Evolutionary conservation across 2,888 invertebrate genomes (phyloP).

Genomic region (Gymnocheta viridis): DNA sequence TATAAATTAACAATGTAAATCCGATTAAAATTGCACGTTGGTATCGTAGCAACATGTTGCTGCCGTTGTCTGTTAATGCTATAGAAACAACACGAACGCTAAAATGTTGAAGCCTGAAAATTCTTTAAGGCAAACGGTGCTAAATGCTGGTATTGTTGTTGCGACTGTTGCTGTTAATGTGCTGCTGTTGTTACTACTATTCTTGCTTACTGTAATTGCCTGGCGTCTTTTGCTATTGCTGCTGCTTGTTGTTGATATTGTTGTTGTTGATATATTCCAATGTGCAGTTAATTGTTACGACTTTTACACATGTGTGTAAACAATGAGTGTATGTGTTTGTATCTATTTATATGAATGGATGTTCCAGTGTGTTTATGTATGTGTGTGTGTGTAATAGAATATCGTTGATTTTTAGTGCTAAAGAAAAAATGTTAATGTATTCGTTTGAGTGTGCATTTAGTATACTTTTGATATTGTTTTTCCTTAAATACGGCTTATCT

Average conservation of each 20-base stretch:
- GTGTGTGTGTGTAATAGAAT: slow-evolving; percentile 3
- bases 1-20: slow-evolving; percentile 77
- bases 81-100: slow-evolving; percentile 50
- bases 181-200: not conserved
- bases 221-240: too few species aligned
- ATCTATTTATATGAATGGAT: too few species aligned
- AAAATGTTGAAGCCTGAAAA: slow-evolving; percentile 62
- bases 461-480: slow-evolving; percentile 57
- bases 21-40: slow-evolving; percentile 76
- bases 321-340: not conserved
- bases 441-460: slow-evolving; percentile 30
- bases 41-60: slow-evolving; percentile 74
- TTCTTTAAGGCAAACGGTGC: slow-evolving; percentile 42
- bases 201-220: not conserved
- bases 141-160: slow-evolving; percentile 29
- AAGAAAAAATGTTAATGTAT: slow-evolving; percentile 30
- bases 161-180: not conserved
- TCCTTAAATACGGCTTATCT: slow-evolving; percentile 58
- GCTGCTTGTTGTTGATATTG: slow-evolving; percentile 2
- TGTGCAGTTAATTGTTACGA: slow-evolving; percentile 41
- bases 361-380: not conserved
- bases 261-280: slow-evolving; percentile 10
- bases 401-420: slow-evolving; percentile 16
- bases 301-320: slow-evolving; percentile 42
- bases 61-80: slow-evolving; percentile 54